Evolutionary conservation across 2,113 vertebrate genomes (phyloP).

Genomic region (Mustela nigripes): DNA sequence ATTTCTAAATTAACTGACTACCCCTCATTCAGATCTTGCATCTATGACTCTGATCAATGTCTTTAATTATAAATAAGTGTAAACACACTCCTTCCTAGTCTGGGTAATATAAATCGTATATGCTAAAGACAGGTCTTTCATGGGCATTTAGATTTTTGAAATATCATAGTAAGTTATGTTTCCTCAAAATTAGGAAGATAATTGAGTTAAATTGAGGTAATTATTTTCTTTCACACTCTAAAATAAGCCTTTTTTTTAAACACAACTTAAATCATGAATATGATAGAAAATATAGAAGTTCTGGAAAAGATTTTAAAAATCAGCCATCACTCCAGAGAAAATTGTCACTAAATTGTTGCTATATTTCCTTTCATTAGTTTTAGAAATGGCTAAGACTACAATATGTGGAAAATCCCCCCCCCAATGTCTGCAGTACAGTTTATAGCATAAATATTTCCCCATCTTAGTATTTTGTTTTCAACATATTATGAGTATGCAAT

Average conservation of each 20-base stretch:
- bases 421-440: background rate
- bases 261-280: background rate
- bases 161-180: background rate
- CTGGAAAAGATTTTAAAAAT: constrained; percentile 39
- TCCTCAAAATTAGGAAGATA: background rate
- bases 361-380: constrained; percentile 26
- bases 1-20: background rate
- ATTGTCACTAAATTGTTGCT: background rate
- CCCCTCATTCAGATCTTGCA: background rate
- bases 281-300: background rate
- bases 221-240: background rate
- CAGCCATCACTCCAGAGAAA: background rate
- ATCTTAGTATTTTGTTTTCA: background rate
- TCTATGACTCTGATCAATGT: background rate
- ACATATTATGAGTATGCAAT: background rate
- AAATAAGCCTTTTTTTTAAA: background rate
- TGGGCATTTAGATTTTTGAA: background rate
- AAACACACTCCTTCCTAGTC: background rate
- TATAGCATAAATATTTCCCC: background rate
- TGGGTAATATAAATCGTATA: background rate
- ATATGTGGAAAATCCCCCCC: background rate
- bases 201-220: background rate
- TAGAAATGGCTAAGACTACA: background rate
- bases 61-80: background rate
- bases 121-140: background rate